Evolutionary conservation across 2,113 vertebrate species (phyloP).

Genomic region (Choloepus hoffmanni): DNA sequence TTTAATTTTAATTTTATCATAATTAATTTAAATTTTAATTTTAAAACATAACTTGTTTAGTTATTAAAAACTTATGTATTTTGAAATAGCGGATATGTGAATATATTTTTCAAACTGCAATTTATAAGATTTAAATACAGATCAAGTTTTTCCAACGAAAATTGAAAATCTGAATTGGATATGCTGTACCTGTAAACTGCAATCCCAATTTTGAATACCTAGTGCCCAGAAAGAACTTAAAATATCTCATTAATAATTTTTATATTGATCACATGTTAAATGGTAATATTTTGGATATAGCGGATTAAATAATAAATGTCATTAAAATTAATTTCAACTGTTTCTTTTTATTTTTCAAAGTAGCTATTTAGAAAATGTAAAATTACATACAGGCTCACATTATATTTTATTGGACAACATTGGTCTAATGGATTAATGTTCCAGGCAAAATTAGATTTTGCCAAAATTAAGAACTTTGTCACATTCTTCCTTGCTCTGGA

Average conservation of each 20-base stretch:
- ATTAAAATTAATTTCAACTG: constrained; percentile 45
- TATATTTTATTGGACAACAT: constrained; percentile 8
- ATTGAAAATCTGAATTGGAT: not conserved
- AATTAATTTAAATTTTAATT: not conserved
- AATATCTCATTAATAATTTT: not conserved
- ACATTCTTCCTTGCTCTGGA: not conserved
- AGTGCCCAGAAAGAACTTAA: not conserved
- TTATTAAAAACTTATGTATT: not conserved
- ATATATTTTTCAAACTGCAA: not conserved
- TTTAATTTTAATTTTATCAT: not conserved
- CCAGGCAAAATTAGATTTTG: not conserved
- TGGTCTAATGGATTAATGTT: not conserved
- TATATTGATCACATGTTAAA: not conserved
- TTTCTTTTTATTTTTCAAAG: constrained; percentile 28
- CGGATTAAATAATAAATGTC: not conserved
- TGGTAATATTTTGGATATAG: not conserved
- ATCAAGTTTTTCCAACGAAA: not conserved
- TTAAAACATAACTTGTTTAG: not conserved
- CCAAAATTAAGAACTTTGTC: constrained; percentile 40
- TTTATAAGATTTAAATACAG: constrained; percentile 1
- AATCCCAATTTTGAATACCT: not conserved
- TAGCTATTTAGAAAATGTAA: not conserved
- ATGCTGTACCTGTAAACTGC: not conserved
- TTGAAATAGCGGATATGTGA: not conserved
- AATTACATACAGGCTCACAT: not conserved